A percentile compares a stretch with the other conserved stretches of the same genome.
Evolutionary conservation across 1,140 invertebrate genomes (phyloP).

Genomic region (Hestina assimilis): DNA sequence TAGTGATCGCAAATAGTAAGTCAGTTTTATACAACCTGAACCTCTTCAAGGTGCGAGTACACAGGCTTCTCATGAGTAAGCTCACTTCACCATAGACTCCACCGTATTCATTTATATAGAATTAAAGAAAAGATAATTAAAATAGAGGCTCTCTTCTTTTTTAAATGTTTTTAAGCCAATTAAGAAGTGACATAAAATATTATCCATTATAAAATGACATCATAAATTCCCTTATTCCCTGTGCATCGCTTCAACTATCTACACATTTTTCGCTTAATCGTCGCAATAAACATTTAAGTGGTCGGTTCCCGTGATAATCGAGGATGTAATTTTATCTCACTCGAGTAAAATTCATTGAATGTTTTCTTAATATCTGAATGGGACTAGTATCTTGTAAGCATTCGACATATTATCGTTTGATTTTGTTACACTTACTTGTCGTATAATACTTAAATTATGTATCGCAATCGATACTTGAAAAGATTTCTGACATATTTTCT

Average conservation of each 20-base stretch:
- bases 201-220: constrained; percentile 5
- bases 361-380: constrained; percentile 37
- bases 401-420: constrained; percentile 11
- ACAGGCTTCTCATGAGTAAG: too few relatives aligned
- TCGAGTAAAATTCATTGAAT: constrained; percentile 42
- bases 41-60: too few relatives aligned
- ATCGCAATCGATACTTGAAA: background rate
- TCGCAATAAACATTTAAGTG: constrained; percentile 47
- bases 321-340: constrained; percentile 58
- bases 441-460: background rate
- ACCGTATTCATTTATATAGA: too few relatives aligned
- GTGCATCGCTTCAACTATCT: constrained; percentile 28
- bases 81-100: too few relatives aligned
- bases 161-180: background rate
- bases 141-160: too few relatives aligned
- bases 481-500: background rate
- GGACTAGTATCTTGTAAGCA: constrained; percentile 22
- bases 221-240: constrained; percentile 13
- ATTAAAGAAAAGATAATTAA: background rate
- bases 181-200: constrained; percentile 1
- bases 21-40: too few relatives aligned
- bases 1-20: too few relatives aligned
- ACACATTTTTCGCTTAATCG: constrained; percentile 50
- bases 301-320: constrained; percentile 48
- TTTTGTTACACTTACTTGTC: background rate